Evolutionary conservation across 1,140 invertebrate species (phyloP).

Genomic region (Cylas formicarius): DNA sequence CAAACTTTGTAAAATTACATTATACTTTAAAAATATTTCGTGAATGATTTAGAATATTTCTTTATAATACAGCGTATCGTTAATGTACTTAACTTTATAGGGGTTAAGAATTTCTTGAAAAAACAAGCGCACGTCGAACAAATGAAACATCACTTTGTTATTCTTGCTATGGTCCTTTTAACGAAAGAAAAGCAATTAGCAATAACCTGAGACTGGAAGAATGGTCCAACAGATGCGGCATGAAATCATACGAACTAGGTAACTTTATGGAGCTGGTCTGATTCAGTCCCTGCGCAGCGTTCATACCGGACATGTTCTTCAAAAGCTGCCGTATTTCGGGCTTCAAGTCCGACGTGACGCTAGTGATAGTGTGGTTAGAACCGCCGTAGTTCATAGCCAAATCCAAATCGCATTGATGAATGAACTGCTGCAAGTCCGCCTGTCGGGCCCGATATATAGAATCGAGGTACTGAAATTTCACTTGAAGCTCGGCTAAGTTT

Average conservation of each 20-base stretch:
- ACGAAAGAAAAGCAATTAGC: too few relatives aligned
- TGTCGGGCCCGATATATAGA: conserved; percentile 61
- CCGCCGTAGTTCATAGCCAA: conserved; percentile 37
- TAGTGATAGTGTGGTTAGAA: conserved; percentile 26
- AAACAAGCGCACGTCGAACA: too few relatives aligned
- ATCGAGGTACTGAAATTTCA: conserved; percentile 63
- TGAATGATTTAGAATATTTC: too few relatives aligned
- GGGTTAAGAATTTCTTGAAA: too few relatives aligned
- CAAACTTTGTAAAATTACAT: too few relatives aligned
- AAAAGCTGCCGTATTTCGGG: conserved; percentile 46
- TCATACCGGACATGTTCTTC: conserved; percentile 45
- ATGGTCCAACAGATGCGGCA: conserved; percentile 79
- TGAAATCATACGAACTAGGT: conserved; percentile 76
- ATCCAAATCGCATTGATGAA: conserved; percentile 50
- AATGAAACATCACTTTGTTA: too few relatives aligned
- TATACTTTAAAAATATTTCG: too few relatives aligned
- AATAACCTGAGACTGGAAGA: conserved; percentile 63
- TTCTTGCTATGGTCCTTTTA: too few relatives aligned
- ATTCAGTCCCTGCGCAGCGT: conserved; percentile 39
- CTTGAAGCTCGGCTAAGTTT: conserved; percentile 61
- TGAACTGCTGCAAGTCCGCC: conserved; percentile 60
- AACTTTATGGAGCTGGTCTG: conserved; percentile 48
- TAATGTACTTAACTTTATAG: too few relatives aligned
- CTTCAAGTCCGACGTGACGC: conserved; percentile 42
- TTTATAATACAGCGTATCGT: too few relatives aligned